phyloP scores from a whole-genome alignment of 2,797 vertebrate species.

The Melanotaenia parkinsoni region DNA sequence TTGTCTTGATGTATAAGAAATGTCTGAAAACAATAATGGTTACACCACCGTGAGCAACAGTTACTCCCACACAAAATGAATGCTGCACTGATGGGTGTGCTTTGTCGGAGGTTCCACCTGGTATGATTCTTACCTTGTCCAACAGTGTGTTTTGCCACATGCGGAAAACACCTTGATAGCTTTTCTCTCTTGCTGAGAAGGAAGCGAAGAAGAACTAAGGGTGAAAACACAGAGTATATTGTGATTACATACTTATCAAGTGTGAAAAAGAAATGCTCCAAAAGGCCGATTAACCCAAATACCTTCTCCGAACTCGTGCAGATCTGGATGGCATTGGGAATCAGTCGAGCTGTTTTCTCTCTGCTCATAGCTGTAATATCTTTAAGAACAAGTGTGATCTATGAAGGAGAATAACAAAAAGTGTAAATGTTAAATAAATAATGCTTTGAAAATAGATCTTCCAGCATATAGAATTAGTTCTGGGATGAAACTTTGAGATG shows the following conservation, averaged over 20 bases:
- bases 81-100: background rate
- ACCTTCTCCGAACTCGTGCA: slow-evolving; percentile 90
- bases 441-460: background rate
- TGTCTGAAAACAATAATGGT: background rate
- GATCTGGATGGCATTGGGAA: slow-evolving; percentile 96
- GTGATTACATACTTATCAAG: background rate
- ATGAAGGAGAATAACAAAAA: slow-evolving; percentile 25
- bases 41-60: background rate
- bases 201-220: slow-evolving; percentile 92
- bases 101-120: background rate
- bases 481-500: background rate
- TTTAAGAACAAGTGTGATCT: slow-evolving; percentile 90
- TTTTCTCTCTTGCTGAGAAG: slow-evolving; percentile 92
- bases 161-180: slow-evolving; percentile 89
- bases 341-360: slow-evolving; percentile 93
- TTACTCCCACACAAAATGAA: background rate
- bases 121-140: slow-evolving; percentile 85
- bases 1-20: background rate
- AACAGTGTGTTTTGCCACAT: slow-evolving; percentile 94
- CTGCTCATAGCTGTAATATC: slow-evolving; percentile 89
- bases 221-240: background rate
- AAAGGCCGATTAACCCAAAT: background rate
- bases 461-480: background rate
- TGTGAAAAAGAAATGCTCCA: background rate
- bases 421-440: background rate